phyloP scores from a whole-genome alignment of 2,888 invertebrate genomes.

The Agrotis exclamationis region DNA sequence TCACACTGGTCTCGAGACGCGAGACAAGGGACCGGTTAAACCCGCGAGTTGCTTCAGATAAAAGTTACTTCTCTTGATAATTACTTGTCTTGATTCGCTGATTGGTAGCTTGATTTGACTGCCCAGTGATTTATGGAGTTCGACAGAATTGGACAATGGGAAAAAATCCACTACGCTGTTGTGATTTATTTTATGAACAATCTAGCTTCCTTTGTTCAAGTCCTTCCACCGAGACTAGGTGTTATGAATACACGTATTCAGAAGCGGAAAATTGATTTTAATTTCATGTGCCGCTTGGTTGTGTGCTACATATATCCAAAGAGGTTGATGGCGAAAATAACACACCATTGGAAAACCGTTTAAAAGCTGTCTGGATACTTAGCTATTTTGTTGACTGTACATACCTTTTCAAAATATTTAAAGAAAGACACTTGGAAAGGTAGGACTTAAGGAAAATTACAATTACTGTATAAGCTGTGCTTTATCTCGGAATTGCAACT shows the following conservation, averaged over 20 bases:
- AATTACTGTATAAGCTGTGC: background rate
- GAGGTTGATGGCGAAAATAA: too few species aligned
- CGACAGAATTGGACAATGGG: background rate
- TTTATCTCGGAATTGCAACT: conserved; percentile 28
- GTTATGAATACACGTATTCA: background rate
- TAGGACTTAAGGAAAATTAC: background rate
- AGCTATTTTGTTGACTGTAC: too few species aligned
- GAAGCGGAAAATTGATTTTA: background rate
- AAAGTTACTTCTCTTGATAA: conserved; percentile 14
- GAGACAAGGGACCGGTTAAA: conserved; percentile 39
- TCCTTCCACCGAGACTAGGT: background rate
- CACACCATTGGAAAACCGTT: too few species aligned
- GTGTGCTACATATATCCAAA: too few species aligned
- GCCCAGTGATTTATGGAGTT: conserved; percentile 6
- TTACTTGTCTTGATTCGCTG: background rate
- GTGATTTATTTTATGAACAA: background rate
- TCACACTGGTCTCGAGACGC: conserved; percentile 36
- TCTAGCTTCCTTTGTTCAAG: background rate
- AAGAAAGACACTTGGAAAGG: too few species aligned
- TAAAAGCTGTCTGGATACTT: too few species aligned
- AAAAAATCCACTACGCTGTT: background rate
- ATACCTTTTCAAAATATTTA: too few species aligned
- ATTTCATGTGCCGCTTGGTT: too few species aligned
- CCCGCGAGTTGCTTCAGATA: conserved; percentile 29
- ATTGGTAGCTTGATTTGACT: conserved; percentile 10